Evolutionary conservation across 2,797 vertebrate genomes (phyloP).

Genomic region (Acipenser oxyrinchus): DNA sequence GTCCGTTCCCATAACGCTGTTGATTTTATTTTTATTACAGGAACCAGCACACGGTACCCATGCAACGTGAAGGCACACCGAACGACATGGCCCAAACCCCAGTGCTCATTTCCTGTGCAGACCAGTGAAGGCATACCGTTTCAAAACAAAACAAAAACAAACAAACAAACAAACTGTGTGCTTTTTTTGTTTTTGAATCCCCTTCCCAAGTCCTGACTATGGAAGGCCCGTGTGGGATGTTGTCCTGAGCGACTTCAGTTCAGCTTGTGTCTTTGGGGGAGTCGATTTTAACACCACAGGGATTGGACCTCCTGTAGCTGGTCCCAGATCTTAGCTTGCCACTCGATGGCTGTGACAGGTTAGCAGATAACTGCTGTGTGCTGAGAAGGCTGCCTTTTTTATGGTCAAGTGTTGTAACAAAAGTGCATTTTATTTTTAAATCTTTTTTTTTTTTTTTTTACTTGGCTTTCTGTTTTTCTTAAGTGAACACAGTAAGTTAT

Average conservation of each 20-base stretch:
- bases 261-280: slow-evolving; percentile 30
- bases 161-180: slow-evolving; percentile 29
- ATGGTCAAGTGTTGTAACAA: slow-evolving; percentile 49
- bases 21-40: slow-evolving; percentile 56
- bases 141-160: slow-evolving; percentile 14
- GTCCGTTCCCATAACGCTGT: neutral
- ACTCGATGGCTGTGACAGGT: slow-evolving; percentile 51
- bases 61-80: slow-evolving; percentile 80
- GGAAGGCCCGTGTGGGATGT: slow-evolving; percentile 46
- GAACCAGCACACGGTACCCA: slow-evolving; percentile 74
- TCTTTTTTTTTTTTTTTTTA: slow-evolving; percentile 27
- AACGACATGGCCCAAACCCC: slow-evolving; percentile 89
- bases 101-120: slow-evolving; percentile 97
- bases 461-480: neutral
- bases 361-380: slow-evolving; percentile 48
- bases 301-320: slow-evolving; percentile 50
- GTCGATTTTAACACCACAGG: slow-evolving; percentile 40
- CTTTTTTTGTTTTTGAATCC: slow-evolving; percentile 68
- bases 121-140: slow-evolving; percentile 77
- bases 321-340: slow-evolving; percentile 67
- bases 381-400: slow-evolving; percentile 65
- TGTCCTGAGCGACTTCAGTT: slow-evolving; percentile 34
- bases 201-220: slow-evolving; percentile 67
- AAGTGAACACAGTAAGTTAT: slow-evolving; percentile 16
- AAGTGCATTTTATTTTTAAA: slow-evolving; percentile 30